These are phyloP conservation scores for Pinna nobilis DNA, from an alignment of 1,140 invertebrate species.

Conservation along the genomic window DNA sequence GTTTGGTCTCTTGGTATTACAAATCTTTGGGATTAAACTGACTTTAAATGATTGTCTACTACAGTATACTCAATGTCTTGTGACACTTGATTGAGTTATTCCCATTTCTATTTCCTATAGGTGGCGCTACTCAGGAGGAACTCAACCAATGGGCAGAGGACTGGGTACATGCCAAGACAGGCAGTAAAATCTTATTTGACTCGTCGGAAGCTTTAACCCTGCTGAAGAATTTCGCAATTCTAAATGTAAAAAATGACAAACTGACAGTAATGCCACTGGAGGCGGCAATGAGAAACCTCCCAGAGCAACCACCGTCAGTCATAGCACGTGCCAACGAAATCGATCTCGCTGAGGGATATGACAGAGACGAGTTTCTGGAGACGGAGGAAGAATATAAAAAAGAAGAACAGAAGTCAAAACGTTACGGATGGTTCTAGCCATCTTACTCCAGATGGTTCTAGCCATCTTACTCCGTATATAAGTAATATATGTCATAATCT, in stretches of 20 bases:
- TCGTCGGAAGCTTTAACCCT: slow-evolving; percentile 59
- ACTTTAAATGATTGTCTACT: background rate
- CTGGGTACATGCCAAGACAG: slow-evolving; percentile 62
- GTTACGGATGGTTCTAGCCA: slow-evolving; percentile 71
- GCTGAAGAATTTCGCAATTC: slow-evolving; percentile 61
- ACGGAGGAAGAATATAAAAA: slow-evolving; percentile 66
- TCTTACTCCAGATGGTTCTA: no score
- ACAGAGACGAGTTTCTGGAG: slow-evolving; percentile 65
- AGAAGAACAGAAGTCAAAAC: slow-evolving; percentile 56
- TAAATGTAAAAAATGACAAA: slow-evolving; percentile 55
- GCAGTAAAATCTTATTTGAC: slow-evolving; percentile 60
- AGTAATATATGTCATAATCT: no score
- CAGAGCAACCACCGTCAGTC: slow-evolving; percentile 58
- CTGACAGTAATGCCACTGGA: slow-evolving; percentile 61
- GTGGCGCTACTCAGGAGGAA: slow-evolving; percentile 54
- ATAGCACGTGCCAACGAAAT: slow-evolving; percentile 51
- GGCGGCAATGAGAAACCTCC: slow-evolving; percentile 61
- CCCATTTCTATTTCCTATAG: slow-evolving; percentile 49
- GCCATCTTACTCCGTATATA: no score
- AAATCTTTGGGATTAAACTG: no score
- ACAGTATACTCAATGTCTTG: background rate
- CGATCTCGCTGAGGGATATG: slow-evolving; percentile 67
- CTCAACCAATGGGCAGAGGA: slow-evolving; percentile 64
- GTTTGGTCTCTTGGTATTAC: no score
- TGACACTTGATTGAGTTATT: background rate